A percentile compares a stretch with the other conserved stretches of the same genome.
Evolutionary conservation across 2,113 vertebrate species (phyloP).

Genomic region (Egretta garzetta): DNA sequence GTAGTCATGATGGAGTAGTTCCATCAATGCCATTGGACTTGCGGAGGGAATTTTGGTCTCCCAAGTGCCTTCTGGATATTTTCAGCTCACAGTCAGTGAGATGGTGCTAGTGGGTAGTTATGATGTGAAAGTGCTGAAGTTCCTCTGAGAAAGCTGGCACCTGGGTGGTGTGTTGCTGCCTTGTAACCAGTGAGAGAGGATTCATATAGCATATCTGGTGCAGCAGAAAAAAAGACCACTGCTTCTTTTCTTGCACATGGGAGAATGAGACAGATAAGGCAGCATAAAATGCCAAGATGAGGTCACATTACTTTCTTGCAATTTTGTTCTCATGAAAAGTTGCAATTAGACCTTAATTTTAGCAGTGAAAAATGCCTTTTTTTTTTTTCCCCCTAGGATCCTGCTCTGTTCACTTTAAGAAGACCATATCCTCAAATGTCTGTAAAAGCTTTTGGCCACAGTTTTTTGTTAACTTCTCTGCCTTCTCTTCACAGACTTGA

Average conservation of each 20-base stretch:
- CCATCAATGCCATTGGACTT: background rate
- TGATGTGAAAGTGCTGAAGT: background rate
- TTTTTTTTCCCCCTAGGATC: fast-evolving
- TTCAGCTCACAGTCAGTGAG: background rate
- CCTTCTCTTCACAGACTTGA: conserved; percentile 78
- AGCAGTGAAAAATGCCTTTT: background rate
- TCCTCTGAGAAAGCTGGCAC: background rate
- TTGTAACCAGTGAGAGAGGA: background rate
- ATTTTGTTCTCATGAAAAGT: background rate
- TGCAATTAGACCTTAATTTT: background rate
- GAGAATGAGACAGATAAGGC: background rate
- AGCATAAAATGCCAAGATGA: background rate
- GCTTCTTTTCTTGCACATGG: background rate
- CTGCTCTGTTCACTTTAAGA: background rate
- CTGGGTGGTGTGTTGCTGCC: background rate
- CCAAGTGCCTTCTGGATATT: background rate
- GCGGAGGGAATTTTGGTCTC: background rate
- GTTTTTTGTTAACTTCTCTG: conserved; percentile 25
- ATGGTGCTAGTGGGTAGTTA: background rate
- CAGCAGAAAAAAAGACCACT: background rate
- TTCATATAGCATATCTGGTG: background rate
- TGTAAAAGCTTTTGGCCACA: background rate
- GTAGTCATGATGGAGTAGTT: background rate
- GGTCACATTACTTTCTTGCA: background rate
- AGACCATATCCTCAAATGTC: background rate